A percentile compares a stretch with the other conserved stretches of the same genome.
These are phyloP conservation scores for Macroteleia sp. DNA, from an alignment of 2,888 invertebrate species.

Conservation along the genomic window DNA sequence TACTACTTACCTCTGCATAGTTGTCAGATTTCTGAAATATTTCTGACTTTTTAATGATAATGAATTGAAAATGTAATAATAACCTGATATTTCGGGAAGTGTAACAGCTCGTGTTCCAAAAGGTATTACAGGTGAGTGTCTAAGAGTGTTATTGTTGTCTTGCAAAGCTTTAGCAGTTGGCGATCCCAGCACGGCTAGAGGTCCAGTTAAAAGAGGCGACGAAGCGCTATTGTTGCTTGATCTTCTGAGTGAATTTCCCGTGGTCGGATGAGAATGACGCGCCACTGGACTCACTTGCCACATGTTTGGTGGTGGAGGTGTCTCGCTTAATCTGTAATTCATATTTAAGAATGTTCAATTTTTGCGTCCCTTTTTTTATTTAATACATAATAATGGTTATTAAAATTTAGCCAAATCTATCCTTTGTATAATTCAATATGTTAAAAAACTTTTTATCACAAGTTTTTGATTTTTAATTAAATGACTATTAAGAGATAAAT, in stretches of 20 bases:
- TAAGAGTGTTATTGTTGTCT: conserved; percentile 87
- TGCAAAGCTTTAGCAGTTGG: conserved; percentile 86
- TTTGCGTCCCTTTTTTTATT: conserved; percentile 12
- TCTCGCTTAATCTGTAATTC: conserved; percentile 85
- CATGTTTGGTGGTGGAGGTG: conserved; percentile 90
- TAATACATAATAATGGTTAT: no score
- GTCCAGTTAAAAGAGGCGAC: conserved; percentile 87
- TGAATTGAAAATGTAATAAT: not conserved
- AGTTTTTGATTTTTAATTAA: no score
- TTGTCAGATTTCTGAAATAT: no score
- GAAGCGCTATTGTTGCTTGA: conserved; percentile 84
- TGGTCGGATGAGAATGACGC: conserved; percentile 84
- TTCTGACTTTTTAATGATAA: no score
- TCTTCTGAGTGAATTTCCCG: conserved; percentile 88
- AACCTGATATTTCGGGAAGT: conserved; percentile 86
- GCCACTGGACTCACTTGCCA: conserved; percentile 93
- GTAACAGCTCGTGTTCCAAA: conserved; percentile 89
- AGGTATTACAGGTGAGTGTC: conserved; percentile 86
- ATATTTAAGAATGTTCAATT: no score
- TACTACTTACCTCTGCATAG: no score
- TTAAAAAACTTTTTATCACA: no score
- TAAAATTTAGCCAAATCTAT: no score
- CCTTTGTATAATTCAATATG: no score
- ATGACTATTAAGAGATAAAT: no score
- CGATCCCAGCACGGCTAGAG: conserved; percentile 88